Percentiles rank a stretch among this genome's conserved stretches.
Evolutionary conservation across 2,888 invertebrate species (phyloP).

Genomic region (Zygogramma bicolorata): DNA sequence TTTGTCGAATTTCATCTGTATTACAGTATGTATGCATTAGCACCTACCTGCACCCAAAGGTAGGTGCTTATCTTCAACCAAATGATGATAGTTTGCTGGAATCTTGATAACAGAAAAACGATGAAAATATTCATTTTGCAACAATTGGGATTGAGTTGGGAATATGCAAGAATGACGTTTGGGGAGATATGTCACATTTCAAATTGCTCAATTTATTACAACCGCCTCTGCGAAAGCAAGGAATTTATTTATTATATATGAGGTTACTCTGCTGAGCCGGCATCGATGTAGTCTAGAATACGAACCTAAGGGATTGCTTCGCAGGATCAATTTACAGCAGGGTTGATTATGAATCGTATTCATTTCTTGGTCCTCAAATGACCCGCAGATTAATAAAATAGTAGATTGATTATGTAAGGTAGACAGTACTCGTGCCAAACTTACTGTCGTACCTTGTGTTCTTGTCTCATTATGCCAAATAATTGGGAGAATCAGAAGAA

Average conservation of each 20-base stretch:
- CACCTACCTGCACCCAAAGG: too few species aligned
- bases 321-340: slow-evolving; percentile 54
- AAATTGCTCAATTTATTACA: slow-evolving; percentile 58
- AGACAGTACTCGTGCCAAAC: too few species aligned
- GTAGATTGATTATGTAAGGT: too few species aligned
- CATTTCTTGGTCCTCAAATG: too few species aligned
- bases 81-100: too few species aligned
- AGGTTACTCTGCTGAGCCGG: slow-evolving; percentile 43
- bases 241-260: slow-evolving; percentile 59
- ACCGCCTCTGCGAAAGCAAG: slow-evolving; percentile 57
- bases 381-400: too few species aligned
- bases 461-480: too few species aligned
- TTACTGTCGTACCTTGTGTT: slow-evolving; percentile 14
- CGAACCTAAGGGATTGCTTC: slow-evolving; percentile 32
- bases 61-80: too few species aligned
- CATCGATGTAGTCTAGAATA: slow-evolving; percentile 27
- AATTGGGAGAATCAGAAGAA: too few species aligned
- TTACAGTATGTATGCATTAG: too few species aligned
- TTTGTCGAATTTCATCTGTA: slow-evolving; percentile 36
- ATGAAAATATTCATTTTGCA: slow-evolving; percentile 41
- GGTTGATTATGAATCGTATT: slow-evolving; percentile 60
- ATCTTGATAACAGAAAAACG: too few species aligned
- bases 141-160: slow-evolving; percentile 51
- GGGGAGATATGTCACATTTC: slow-evolving; percentile 60
- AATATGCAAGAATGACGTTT: slow-evolving; percentile 55